These are phyloP conservation scores for Labeo calbasu DNA, from an alignment of 2,797 vertebrate species.

Conservation along the genomic window DNA sequence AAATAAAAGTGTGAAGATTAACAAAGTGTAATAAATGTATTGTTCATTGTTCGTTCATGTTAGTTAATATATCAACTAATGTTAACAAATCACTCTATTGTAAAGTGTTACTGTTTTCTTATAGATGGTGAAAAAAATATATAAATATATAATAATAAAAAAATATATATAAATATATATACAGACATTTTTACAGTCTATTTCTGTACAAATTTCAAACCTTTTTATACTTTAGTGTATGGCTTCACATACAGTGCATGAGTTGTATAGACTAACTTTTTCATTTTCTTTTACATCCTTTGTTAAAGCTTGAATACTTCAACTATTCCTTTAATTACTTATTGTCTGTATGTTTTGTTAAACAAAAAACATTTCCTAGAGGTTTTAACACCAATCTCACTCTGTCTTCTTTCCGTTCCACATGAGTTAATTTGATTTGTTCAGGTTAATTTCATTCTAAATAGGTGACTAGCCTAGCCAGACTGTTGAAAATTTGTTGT, in stretches of 20 bases:
- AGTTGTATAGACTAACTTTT: background rate
- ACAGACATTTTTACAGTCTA: too few species aligned
- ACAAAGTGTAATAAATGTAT: too few species aligned
- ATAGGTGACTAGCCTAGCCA: background rate
- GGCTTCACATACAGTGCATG: background rate
- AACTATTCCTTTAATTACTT: background rate
- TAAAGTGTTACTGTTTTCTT: too few species aligned
- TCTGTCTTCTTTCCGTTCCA: background rate
- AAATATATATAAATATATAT: too few species aligned
- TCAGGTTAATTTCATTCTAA: constrained; percentile 5
- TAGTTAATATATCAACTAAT: too few species aligned
- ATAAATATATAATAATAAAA: too few species aligned
- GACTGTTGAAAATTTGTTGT: background rate
- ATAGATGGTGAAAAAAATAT: too few species aligned
- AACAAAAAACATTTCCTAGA: constrained; percentile 7
- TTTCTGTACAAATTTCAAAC: too few species aligned
- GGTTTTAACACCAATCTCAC: constrained; percentile 9
- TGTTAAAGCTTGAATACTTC: background rate
- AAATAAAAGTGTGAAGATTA: too few species aligned
- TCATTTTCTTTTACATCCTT: background rate
- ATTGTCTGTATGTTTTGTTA: background rate
- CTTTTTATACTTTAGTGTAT: background rate
- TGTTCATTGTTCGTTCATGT: too few species aligned
- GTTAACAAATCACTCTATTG: too few species aligned
- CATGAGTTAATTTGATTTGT: background rate